Percentiles rank a stretch among this genome's conserved stretches.
These are phyloP conservation scores for Nephrotoma flavescens DNA, from an alignment of 2,888 invertebrate genomes.

Conservation along the genomic window DNA sequence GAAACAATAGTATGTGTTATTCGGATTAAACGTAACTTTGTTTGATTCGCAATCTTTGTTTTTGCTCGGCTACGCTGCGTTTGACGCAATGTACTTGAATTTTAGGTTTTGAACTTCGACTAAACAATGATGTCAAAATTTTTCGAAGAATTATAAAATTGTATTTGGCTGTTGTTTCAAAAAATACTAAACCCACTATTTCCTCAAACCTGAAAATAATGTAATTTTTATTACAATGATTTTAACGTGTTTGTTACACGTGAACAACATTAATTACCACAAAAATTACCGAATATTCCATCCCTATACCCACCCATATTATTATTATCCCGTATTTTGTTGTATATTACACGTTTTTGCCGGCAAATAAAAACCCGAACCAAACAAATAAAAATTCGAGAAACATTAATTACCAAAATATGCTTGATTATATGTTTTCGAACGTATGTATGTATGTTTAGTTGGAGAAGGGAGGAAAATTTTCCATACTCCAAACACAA, in stretches of 20 bases:
- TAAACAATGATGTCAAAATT: no score
- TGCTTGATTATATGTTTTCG: neutral
- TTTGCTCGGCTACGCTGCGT: no score
- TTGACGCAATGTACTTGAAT: no score
- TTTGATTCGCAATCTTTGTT: no score
- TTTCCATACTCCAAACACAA: neutral
- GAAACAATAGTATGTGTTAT: no score
- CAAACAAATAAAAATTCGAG: neutral
- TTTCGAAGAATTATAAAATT: no score
- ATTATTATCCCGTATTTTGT: neutral
- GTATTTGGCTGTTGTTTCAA: no score
- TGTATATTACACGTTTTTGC: neutral
- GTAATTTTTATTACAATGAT: neutral
- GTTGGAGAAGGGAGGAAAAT: neutral
- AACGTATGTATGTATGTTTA: neutral
- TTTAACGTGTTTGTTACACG: neutral
- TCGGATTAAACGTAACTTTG: no score
- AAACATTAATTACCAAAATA: neutral
- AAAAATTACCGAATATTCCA: neutral
- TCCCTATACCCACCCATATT: neutral
- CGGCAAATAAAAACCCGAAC: neutral
- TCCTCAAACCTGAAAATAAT: no score
- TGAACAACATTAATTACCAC: neutral
- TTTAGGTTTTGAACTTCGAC: no score
- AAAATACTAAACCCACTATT: no score